phyloP scores from a whole-genome alignment of 2,113 vertebrate species.

The Dasyornis broadbenti region DNA sequence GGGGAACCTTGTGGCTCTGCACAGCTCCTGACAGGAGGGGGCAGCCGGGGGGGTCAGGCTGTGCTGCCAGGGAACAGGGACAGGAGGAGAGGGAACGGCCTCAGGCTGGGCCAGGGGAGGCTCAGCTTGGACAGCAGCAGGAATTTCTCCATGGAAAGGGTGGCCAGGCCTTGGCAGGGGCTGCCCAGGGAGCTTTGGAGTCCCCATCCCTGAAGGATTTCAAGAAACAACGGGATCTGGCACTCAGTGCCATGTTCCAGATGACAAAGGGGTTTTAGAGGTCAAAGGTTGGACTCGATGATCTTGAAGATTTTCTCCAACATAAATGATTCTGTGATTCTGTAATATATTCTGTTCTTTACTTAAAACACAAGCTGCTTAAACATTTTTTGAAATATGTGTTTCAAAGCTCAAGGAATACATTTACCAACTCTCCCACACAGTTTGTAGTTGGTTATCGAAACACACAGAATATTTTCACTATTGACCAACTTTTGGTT shows the following conservation, averaged over 20 bases:
- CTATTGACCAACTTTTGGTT: neutral
- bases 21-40: neutral
- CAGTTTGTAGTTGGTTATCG: neutral
- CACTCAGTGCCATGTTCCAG: too few species aligned
- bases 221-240: neutral
- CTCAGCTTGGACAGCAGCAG: neutral
- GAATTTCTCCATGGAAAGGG: neutral
- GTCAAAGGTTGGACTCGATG: fast-evolving
- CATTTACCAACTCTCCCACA: neutral
- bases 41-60: neutral
- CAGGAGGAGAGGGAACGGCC: neutral
- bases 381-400: fast-evolving
- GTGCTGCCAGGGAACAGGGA: neutral
- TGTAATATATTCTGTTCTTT: neutral
- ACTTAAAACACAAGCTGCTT: neutral
- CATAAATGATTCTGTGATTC: neutral
- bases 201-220: neutral
- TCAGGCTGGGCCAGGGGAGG: neutral
- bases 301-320: neutral
- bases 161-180: fast-evolving
- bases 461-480: neutral
- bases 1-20: neutral
- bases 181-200: neutral
- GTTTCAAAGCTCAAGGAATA: neutral
- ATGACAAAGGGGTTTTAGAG: neutral